phyloP scores from a whole-genome alignment of 2,113 vertebrate genomes.

The Pelmatolapia mariae region DNA sequence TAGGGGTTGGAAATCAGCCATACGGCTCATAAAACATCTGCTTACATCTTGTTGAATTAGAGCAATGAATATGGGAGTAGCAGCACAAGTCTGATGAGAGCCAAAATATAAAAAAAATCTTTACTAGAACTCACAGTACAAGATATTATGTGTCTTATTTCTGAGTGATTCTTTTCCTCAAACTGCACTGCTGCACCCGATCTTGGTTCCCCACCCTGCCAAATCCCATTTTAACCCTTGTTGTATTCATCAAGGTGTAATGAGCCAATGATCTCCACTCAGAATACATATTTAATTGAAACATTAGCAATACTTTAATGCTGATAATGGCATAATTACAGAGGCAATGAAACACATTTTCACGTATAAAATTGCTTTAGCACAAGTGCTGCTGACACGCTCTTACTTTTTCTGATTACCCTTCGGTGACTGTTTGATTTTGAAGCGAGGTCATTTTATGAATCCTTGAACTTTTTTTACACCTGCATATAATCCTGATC shows the following conservation, averaged over 20 bases:
- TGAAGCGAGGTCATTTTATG: background rate
- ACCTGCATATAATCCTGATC: background rate
- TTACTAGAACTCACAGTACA: background rate
- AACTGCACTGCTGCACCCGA: background rate
- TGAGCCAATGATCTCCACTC: background rate
- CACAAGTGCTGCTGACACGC: background rate
- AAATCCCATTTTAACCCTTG: background rate
- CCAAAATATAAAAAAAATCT: background rate
- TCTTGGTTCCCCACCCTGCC: background rate
- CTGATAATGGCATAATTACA: background rate
- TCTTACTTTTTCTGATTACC: background rate
- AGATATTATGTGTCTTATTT: background rate
- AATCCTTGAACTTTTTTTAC: background rate
- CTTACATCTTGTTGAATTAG: background rate
- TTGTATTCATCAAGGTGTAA: background rate
- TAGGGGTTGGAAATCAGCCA: background rate
- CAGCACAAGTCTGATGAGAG: background rate
- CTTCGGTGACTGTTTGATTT: background rate
- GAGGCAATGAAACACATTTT: background rate
- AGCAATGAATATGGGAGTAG: background rate
- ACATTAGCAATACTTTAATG: background rate
- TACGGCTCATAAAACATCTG: background rate
- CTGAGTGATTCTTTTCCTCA: background rate
- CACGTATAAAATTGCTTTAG: background rate
- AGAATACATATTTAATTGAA: background rate